phyloP scores from a whole-genome alignment of 1,140 invertebrate genomes.

The Asbolus verrucosus region DNA sequence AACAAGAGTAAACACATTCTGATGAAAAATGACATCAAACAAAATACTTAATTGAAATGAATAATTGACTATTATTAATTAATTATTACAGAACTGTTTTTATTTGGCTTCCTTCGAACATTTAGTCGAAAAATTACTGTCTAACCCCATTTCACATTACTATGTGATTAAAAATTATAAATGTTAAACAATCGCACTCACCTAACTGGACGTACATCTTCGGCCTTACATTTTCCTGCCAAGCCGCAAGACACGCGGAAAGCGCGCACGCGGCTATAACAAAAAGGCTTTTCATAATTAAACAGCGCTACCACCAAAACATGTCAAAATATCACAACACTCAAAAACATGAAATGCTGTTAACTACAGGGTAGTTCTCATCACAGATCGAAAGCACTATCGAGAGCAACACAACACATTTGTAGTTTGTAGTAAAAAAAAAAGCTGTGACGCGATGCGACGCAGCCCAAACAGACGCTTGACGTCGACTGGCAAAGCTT shows the following conservation, averaged over 20 bases:
- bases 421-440: constrained; percentile 31
- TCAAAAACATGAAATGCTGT: constrained; percentile 40
- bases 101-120: too few species aligned
- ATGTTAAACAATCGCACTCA: constrained; percentile 68
- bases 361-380: constrained; percentile 44
- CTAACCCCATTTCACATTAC: neutral
- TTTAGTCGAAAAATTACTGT: too few species aligned
- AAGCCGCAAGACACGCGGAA: constrained; percentile 66
- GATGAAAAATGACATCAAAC: too few species aligned
- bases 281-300: constrained; percentile 53
- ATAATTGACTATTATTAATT: too few species aligned
- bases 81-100: too few species aligned
- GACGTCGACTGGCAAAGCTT: constrained; percentile 62
- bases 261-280: constrained; percentile 54
- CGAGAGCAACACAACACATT: constrained; percentile 29
- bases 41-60: too few species aligned
- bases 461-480: constrained; percentile 56
- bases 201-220: constrained; percentile 90
- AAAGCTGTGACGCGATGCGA: constrained; percentile 34
- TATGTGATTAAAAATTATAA: neutral
- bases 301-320: constrained; percentile 53
- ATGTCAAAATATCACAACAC: constrained; percentile 53
- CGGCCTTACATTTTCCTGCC: constrained; percentile 88
- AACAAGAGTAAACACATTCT: too few species aligned
- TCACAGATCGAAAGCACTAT: constrained; percentile 47